These are phyloP conservation scores for Brachirus orientalis DNA, from an alignment of 2,113 vertebrate species.

Conservation along the genomic window DNA sequence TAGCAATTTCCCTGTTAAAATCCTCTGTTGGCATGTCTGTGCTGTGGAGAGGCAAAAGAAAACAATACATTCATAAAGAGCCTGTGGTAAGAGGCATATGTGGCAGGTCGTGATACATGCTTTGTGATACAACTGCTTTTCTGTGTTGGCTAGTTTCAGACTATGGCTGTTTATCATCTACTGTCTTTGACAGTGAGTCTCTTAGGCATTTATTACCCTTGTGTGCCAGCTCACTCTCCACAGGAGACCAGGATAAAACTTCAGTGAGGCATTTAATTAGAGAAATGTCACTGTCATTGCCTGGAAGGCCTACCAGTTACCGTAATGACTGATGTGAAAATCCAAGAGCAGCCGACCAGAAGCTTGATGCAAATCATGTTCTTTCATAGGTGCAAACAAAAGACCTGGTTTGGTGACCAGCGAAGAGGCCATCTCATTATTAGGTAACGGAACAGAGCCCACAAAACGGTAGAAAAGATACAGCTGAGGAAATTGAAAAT, in stretches of 20 bases:
- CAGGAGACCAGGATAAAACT: conserved; percentile 36
- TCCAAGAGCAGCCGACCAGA: neutral
- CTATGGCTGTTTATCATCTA: conserved; percentile 50
- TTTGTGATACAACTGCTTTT: conserved; percentile 33
- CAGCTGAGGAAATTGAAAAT: conserved; percentile 45
- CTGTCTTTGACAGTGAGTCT: conserved; percentile 50
- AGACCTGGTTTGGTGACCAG: too few relatives aligned
- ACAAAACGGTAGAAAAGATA: conserved; percentile 24
- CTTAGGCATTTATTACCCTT: conserved; percentile 43
- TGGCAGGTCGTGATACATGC: conserved; percentile 28
- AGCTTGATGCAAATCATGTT: conserved; percentile 7
- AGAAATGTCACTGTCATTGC: conserved; percentile 50
- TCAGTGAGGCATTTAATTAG: conserved; percentile 44
- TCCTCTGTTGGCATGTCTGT: conserved; percentile 22
- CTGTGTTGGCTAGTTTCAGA: conserved; percentile 23
- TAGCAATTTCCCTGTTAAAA: conserved; percentile 54
- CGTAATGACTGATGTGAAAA: conserved; percentile 29
- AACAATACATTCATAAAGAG: conserved; percentile 38
- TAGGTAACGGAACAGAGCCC: too few relatives aligned
- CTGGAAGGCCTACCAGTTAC: conserved; percentile 26
- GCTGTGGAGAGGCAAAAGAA: conserved; percentile 25
- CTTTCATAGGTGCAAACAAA: neutral
- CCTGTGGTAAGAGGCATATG: conserved; percentile 35
- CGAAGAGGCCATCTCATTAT: too few relatives aligned
- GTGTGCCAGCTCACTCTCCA: conserved; percentile 28